These are phyloP conservation scores for Serranus cabrilla DNA, from an alignment of 2,797 vertebrate genomes.

Conservation along the genomic window DNA sequence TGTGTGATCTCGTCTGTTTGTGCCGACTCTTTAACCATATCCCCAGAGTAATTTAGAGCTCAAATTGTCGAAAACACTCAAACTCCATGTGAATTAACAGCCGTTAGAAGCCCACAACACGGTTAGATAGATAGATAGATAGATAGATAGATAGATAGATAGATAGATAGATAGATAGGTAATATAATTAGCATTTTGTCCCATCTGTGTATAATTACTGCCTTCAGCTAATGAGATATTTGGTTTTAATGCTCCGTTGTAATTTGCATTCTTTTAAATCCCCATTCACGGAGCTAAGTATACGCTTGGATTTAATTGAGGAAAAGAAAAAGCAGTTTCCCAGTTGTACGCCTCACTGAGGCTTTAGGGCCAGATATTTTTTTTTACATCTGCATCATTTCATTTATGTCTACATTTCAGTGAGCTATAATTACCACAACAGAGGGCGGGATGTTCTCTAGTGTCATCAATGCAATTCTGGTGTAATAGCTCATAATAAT, in stretches of 20 bases:
- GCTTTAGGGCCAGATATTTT: conserved; percentile 62
- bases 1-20: conserved; percentile 25
- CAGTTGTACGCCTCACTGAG: conserved; percentile 46
- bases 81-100: conserved; percentile 40
- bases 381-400: conserved; percentile 67
- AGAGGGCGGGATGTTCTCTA: conserved; percentile 67
- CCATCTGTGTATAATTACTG: conserved; percentile 53
- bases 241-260: conserved; percentile 62
- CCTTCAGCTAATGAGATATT: conserved; percentile 65
- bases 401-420: conserved; percentile 74
- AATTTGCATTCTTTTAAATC: conserved; percentile 66
- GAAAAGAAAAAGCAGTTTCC: conserved; percentile 42
- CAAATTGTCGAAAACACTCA: conserved; percentile 20
- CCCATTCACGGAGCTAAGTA: conserved; percentile 63
- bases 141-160: conserved; percentile 8
- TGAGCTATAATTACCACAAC: conserved; percentile 73
- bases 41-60: conserved; percentile 27
- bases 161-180: background rate
- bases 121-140: conserved; percentile 8
- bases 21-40: conserved; percentile 27
- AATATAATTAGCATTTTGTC: conserved; percentile 46
- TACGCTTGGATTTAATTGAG: conserved; percentile 68
- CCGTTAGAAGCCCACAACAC: conserved; percentile 29
- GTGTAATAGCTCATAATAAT: conserved; percentile 72
- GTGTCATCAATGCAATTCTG: conserved; percentile 67